These are phyloP conservation scores for Pangasianodon gigas DNA, from an alignment of 2,113 vertebrate species.

Conservation along the genomic window DNA sequence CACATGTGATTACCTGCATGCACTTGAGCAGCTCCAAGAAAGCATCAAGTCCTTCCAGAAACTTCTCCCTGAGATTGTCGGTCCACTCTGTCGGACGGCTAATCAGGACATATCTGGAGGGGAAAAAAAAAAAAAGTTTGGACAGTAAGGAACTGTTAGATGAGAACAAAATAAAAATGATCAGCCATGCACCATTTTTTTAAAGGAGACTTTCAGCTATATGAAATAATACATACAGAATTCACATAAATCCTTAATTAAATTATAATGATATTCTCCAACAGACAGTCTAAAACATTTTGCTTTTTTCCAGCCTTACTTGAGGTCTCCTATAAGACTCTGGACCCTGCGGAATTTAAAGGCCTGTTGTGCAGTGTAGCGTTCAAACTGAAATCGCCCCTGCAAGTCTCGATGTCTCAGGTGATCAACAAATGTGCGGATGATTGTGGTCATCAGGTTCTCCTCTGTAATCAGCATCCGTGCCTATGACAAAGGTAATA, in stretches of 20 bases:
- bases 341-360: conserved; percentile 96
- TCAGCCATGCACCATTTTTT: background rate
- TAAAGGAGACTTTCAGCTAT: background rate
- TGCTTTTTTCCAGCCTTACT: conserved; percentile 74
- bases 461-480: conserved; percentile 95
- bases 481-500: conserved; percentile 73
- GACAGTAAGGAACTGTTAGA: background rate
- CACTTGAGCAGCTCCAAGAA: conserved; percentile 94
- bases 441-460: conserved; percentile 93
- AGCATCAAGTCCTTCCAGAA: conserved; percentile 89
- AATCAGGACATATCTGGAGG: conserved; percentile 90
- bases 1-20: conserved; percentile 85
- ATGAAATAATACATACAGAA: background rate
- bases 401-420: conserved; percentile 89
- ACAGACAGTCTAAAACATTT: background rate
- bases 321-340: conserved; percentile 94
- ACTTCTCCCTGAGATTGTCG: conserved; percentile 86
- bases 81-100: conserved; percentile 89
- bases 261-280: background rate
- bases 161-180: background rate
- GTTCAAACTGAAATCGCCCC: conserved; percentile 96
- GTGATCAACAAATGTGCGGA: conserved; percentile 94
- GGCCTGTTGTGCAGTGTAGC: conserved; percentile 92
- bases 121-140: background rate
- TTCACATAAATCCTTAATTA: background rate